These are phyloP conservation scores for Salvelinus alpinus DNA, from an alignment of 2,113 vertebrate genomes.

Conservation along the genomic window DNA sequence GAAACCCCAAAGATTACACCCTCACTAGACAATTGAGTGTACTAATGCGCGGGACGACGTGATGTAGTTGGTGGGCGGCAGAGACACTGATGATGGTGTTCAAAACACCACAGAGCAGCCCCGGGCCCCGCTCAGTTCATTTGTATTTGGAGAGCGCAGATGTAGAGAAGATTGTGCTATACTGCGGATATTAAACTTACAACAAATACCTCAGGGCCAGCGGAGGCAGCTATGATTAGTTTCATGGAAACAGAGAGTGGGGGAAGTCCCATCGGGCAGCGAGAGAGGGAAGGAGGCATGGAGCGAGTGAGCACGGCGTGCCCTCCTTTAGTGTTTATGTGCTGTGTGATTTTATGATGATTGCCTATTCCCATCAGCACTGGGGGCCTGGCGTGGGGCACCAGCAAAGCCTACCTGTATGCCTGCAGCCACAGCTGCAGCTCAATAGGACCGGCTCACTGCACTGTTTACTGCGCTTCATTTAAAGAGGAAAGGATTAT, in stretches of 20 bases:
- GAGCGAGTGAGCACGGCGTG: background rate
- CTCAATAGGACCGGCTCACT: background rate
- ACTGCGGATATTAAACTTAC: conserved; percentile 44
- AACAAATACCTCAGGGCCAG: conserved; percentile 42
- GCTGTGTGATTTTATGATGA: conserved; percentile 13
- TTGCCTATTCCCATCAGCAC: conserved; percentile 22
- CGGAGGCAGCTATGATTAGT: conserved; percentile 29
- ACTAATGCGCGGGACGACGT: background rate
- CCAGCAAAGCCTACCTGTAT: background rate
- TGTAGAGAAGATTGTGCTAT: background rate
- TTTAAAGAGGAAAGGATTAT: background rate
- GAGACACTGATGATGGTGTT: background rate
- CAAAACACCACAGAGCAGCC: background rate
- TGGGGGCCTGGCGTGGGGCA: conserved; percentile 1
- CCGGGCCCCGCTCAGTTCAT: conserved; percentile 11
- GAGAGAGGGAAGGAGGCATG: background rate
- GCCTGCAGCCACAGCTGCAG: too few relatives aligned
- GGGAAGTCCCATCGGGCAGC: background rate
- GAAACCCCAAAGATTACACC: background rate
- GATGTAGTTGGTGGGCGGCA: background rate
- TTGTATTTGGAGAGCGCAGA: conserved; percentile 17
- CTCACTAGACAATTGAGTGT: background rate
- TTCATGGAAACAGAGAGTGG: conserved; percentile 7
- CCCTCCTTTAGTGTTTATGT: conserved; percentile 1
- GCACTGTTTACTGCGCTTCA: background rate